Percentiles rank a stretch among this genome's conserved stretches.
These are phyloP conservation scores for Cryptoblepharus egeriae DNA, from an alignment of 2,797 vertebrate genomes.

Conservation along the genomic window DNA sequence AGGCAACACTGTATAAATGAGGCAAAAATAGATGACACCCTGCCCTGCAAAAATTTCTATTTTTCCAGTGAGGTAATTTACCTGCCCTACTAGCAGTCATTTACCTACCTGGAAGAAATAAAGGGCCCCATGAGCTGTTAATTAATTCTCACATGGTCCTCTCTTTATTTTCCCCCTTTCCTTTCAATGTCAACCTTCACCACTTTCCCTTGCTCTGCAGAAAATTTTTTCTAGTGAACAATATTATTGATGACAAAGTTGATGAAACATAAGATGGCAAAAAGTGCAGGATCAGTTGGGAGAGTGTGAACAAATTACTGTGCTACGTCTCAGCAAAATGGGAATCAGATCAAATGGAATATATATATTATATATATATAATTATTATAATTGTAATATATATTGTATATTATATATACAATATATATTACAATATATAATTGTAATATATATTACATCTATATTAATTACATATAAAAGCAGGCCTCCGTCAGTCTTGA, in stretches of 20 bases:
- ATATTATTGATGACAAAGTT: constrained; percentile 56
- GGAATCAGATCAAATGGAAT: constrained; percentile 8
- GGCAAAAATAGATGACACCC: background rate
- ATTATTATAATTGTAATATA: no score
- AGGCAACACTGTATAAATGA: no score
- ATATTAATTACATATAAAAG: no score
- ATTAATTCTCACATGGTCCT: constrained; percentile 44
- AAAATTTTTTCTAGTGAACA: constrained; percentile 54
- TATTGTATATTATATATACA: no score
- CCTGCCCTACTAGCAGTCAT: constrained; percentile 27
- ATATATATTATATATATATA: background rate
- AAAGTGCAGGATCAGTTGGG: constrained; percentile 30
- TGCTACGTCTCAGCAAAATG: constrained; percentile 35
- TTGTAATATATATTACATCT: no score
- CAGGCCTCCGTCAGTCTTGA: no score
- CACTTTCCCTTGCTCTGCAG: constrained; percentile 45
- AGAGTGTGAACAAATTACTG: constrained; percentile 36
- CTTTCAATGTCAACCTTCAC: constrained; percentile 46
- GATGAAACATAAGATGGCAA: constrained; percentile 38
- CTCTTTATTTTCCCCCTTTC: background rate
- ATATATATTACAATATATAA: no score
- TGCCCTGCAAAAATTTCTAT: constrained; percentile 37
- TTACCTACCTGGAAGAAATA: constrained; percentile 62
- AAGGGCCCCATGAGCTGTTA: constrained; percentile 33
- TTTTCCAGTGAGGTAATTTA: constrained; percentile 53